Evolutionary conservation across 2,888 invertebrate genomes (phyloP).

Genomic region (Dromius quadrimaculatus): DNA sequence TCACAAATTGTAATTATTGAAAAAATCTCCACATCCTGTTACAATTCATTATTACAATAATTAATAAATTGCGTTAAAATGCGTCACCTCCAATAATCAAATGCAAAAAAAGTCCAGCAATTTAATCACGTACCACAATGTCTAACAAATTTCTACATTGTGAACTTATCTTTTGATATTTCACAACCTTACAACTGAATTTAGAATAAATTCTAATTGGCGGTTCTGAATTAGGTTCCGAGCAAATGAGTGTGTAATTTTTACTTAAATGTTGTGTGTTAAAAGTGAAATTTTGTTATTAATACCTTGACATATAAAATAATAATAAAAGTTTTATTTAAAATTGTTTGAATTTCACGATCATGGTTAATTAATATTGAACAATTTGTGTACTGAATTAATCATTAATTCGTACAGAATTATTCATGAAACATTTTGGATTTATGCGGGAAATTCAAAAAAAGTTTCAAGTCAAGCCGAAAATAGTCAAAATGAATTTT

Average conservation of each 20-base stretch:
- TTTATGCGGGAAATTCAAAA: too few relatives aligned
- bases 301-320: constrained; percentile 4
- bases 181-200: not conserved
- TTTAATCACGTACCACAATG: not conserved
- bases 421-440: too few relatives aligned
- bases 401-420: too few relatives aligned
- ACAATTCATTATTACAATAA: constrained; percentile 18
- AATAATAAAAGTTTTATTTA: not conserved
- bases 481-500: too few relatives aligned
- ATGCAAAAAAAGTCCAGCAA: constrained; percentile 1
- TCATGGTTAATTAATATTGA: constrained; percentile 2
- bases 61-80: constrained; percentile 10
- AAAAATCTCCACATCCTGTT: constrained; percentile 24
- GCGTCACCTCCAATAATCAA: constrained; percentile 11
- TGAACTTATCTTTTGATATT: not conserved
- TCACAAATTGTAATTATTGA: not conserved
- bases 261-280: not conserved
- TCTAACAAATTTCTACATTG: not conserved
- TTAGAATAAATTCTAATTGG: not conserved
- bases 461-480: too few relatives aligned
- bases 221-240: too few relatives aligned
- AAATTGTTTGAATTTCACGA: not conserved
- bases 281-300: too few relatives aligned
- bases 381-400: too few relatives aligned
- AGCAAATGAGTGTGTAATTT: not conserved